Evolutionary conservation across 2,797 vertebrate genomes (phyloP), one percentile per base, ranked within the genome.

Genomic region (Tarsius wallacei): DNA sequence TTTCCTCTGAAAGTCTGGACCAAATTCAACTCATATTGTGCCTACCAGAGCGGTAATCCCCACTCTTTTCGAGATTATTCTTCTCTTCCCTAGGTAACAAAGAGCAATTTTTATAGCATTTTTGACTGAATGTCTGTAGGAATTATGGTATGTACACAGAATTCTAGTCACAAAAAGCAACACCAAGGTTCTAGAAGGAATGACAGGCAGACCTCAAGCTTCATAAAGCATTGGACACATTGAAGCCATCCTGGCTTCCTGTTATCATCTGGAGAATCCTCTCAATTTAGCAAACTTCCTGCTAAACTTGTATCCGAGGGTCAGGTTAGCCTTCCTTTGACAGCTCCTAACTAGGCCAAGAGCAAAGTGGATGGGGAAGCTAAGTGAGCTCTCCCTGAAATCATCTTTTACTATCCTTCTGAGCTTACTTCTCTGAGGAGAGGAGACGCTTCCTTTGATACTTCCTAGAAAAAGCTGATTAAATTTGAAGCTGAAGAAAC

Each of bases 401-500:
- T 59, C 66, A 83, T 81, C n/a, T 42, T 80, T 61, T 36, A 66
- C 3, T 61, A 9, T 1, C 76, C 74, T 73, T 83, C 42, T 57
- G 36, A 81, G 11, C 7, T 77, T 84, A 81, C n/a, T 71, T 93
- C 70, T 93, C 36, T 68, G 36, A 91, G 0, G 21, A 1, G 7
- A 78, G 73, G 13, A 78, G 17, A 47, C 7, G 42, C 28, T 22
- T 42, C 24, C 19, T 53, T 93, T 36, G 8, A 83, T 26, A n/a
- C 1, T 21, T 51, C 22, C 86, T 86, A 49, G 21, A 49, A 57
- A 85, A 93, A 71, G 7, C 36, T 80, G 28, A 81, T 70, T 82
- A 80, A 57, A 24, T 93, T 14, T 91, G 26, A 74, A 76, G 17
- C 31, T 21, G 31, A 93, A 85, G 17, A 93, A 96, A 84, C 2